Evolutionary conservation across 2,113 vertebrate genomes (phyloP), one percentile per base, ranked within the genome.

Genomic region (Nannospalax galili): DNA sequence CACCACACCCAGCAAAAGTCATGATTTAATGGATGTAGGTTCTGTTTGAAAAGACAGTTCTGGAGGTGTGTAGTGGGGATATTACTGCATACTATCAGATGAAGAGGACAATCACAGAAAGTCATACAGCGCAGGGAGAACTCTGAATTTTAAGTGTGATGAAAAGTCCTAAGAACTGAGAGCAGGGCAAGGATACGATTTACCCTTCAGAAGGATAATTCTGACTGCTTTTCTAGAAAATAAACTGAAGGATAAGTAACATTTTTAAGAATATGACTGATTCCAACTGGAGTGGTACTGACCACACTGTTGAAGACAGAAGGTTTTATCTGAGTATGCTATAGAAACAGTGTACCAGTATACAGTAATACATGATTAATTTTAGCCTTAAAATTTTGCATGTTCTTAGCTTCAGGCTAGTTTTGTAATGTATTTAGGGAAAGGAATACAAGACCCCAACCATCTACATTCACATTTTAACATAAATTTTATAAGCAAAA

Each of bases 401-500:
- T 65, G 40, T 75, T 89, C 79, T 92, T 70, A 7, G 40, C 52
- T 91, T 95, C 79, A 84, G 73, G 79, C 40, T 90, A 84, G 79
- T 35, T 56, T 92, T 90, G 86, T 79, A 89, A 82, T 60, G 69
- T 82, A 95, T 42, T 32, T 75, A 67, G 77, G 79, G 92, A 91
- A 28, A 32, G 37, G 24, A 93, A 93, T 64, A 86, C 2, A 84
- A 42, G 45, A 40, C 10, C 65, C 45, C 37, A 92, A 77, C 35
- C 28, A 65, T 72, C 91, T 73, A 86, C 4, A 88, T 75, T 73
- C n/a, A 88, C 72, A 96, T 90, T 65, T 84, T 92, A 92, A 78
- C 56, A 73, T 26, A 75, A 80, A 88, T 60, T 92, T 92, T 60
- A 79, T 12, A 60, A 78, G 20, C 81, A 48, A 56, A 84, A 89